Evolutionary conservation across 2,888 invertebrate genomes (phyloP).

Genomic region (Acleris emargana): DNA sequence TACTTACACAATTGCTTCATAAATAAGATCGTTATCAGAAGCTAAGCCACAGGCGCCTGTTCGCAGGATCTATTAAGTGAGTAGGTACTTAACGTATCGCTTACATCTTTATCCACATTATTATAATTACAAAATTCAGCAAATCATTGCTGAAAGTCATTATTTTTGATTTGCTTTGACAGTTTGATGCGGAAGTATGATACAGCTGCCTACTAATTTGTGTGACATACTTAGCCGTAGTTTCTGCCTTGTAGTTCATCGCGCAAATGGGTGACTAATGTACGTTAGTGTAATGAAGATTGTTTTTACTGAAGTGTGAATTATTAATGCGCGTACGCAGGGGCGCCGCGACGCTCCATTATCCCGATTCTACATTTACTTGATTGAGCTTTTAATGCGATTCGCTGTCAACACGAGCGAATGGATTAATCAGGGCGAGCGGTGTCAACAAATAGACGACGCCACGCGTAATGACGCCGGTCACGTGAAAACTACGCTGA

Average conservation of each 20-base stretch:
- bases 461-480: conserved; percentile 68
- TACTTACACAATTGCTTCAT: conserved; percentile 41
- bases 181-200: conserved; percentile 29
- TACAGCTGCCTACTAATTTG: conserved; percentile 48
- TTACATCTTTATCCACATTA: conserved; percentile 53
- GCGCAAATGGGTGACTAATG: conserved; percentile 69
- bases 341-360: conserved; percentile 73
- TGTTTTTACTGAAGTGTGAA: conserved; percentile 77
- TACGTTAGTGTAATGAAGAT: conserved; percentile 81
- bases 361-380: conserved; percentile 83
- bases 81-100: conserved; percentile 7
- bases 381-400: conserved; percentile 84
- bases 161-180: conserved; percentile 61
- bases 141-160: conserved; percentile 69
- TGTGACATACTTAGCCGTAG: conserved; percentile 52
- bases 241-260: conserved; percentile 50
- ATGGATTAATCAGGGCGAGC: conserved; percentile 75
- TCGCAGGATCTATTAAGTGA: conserved; percentile 13
- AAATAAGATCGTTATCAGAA: conserved; percentile 33
- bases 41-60: conserved; percentile 15
- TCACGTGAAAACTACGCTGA: conserved; percentile 72
- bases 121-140: conserved; percentile 70
- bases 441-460: conserved; percentile 68
- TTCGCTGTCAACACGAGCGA: conserved; percentile 74
- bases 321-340: conserved; percentile 83